A percentile compares a stretch with the other conserved stretches of the same genome.
Conservation (phyloP, 2,888 invertebrate genomes). For the Cerastis leucographa region DNA sequence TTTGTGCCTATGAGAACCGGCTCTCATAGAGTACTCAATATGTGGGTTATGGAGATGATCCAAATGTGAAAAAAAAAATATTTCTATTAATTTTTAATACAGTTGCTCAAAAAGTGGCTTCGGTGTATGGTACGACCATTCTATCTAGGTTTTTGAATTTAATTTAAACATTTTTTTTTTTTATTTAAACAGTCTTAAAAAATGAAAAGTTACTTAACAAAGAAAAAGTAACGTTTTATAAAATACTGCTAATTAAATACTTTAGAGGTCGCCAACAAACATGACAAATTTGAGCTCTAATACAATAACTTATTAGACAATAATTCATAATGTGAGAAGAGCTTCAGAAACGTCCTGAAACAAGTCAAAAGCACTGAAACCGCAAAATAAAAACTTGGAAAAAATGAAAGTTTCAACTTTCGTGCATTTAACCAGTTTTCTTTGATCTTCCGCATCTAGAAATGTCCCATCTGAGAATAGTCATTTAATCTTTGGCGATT, state of each 20-base stretch:
- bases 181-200: background rate
- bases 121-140: background rate
- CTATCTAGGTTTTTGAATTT: background rate
- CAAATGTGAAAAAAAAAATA: no score
- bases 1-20: constrained; percentile 59
- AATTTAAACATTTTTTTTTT: no score
- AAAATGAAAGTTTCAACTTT: no score
- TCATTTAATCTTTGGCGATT: constrained; percentile 67
- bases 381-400: background rate
- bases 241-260: background rate
- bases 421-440: no score
- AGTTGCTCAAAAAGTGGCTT: no score
- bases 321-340: background rate
- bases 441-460: background rate
- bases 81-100: no score
- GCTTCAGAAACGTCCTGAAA: background rate
- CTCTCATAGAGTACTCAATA: constrained; percentile 46
- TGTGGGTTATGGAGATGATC: no score
- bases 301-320: no score
- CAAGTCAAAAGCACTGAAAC: background rate
- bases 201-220: background rate
- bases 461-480: constrained; percentile 36
- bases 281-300: background rate
- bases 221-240: background rate
- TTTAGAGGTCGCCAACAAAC: background rate